Base-by-base conservation (phyloP, 2,888 invertebrate species). In the Pemphredon lugubris region DNA sequence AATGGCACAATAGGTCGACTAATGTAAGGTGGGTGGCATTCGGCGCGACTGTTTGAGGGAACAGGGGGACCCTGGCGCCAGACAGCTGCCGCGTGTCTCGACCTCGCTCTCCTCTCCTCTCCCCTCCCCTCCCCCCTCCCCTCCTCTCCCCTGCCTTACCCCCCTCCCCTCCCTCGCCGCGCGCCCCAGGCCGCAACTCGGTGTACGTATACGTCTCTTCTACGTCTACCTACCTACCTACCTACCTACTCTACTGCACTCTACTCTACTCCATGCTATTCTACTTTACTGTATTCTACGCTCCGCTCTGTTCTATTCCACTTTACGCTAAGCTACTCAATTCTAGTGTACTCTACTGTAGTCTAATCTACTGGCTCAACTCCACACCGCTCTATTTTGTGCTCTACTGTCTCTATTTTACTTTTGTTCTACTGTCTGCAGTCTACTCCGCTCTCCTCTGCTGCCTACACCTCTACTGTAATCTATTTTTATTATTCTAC, bases 71-170 rank as follows among this genome's bases (percentile, higher is more conserved):
- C 83, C 83, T 87, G 87, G 86, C 86, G 87, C 86, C 87, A 86
- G 87, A 87, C 87, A 86, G 87, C 86, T 86, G 87, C 86, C 86
- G 87, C 86, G 85, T 87, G 86, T 85, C 86, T 86, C 86, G 87
- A 87, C 87, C 87, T 86, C 86, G 86, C 83, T 81, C 80, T 74
- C n/a, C 79, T 79, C 77, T 68, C 61, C 73, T 58, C 68, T 64
- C 48, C 32, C 32, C 67, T 50, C 53, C 34, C 44, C 44, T 34
- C 57, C 23, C 21, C 44, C 23, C 60, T 42, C 21, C 32, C 18
- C 54, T 47, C 11, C 44, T 50, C 48, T 61, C 58, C 34, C 50
- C 50, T 57, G 54, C 37, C 53, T 39, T 42, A 13, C 48, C 7
- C 23, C 30, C 54, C 54, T 14, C 18, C 42, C 2, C 37, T n/a